Conservation (phyloP, 2,888 invertebrate genomes). For the Incurvaria masculella region DNA sequence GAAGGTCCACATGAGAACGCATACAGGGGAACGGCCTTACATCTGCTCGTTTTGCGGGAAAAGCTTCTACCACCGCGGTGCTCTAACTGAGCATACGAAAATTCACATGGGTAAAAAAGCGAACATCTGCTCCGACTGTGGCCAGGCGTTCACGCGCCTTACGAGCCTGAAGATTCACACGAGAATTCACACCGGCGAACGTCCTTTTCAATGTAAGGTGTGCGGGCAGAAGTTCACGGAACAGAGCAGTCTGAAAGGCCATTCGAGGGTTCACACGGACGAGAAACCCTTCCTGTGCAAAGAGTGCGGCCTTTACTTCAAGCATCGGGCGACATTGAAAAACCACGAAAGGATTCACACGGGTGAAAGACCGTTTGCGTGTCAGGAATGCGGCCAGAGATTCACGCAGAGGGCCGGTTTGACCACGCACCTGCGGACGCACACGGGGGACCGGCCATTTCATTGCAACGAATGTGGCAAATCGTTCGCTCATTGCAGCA, state of each 20-base stretch:
- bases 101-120: not conserved
- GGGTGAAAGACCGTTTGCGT: slow-evolving; percentile 56
- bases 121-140: not conserved
- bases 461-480: slow-evolving; percentile 60
- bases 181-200: not conserved
- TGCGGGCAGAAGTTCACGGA: slow-evolving; percentile 12
- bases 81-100: not conserved
- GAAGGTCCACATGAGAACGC: slow-evolving; percentile 4
- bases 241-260: slow-evolving; percentile 9
- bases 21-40: slow-evolving; percentile 7
- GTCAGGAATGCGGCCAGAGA: slow-evolving; percentile 53
- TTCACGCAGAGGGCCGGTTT: slow-evolving; percentile 63
- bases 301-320: slow-evolving; percentile 9
- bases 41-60: slow-evolving; percentile 8
- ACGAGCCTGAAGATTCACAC: not conserved
- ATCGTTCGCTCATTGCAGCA: slow-evolving; percentile 3
- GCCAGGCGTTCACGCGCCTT: not conserved
- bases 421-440: slow-evolving; percentile 56
- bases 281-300: slow-evolving; percentile 14
- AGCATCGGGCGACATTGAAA: slow-evolving; percentile 6
- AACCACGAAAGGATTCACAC: slow-evolving; percentile 45
- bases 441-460: slow-evolving; percentile 59
- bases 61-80: slow-evolving; percentile 4
- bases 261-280: slow-evolving; percentile 13
- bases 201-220: slow-evolving; percentile 7